Conservation (phyloP, 1,140 invertebrate species). For the Neelides sp. region DNA sequence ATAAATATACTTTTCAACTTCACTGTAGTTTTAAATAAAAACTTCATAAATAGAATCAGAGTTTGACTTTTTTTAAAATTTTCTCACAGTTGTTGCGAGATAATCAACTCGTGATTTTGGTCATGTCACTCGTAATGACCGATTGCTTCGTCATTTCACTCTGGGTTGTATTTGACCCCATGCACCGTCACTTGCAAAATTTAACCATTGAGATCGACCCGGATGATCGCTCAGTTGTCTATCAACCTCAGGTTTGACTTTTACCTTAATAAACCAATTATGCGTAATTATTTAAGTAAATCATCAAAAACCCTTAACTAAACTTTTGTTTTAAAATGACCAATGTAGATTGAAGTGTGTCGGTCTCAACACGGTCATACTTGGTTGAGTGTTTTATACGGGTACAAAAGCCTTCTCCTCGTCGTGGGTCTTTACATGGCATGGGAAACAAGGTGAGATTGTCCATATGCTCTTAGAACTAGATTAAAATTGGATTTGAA, state of each 20-base stretch:
- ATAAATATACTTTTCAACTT: no score
- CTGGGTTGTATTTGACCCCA: slow-evolving; percentile 69
- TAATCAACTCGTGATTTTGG: slow-evolving; percentile 64
- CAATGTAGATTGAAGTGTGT: slow-evolving; percentile 66
- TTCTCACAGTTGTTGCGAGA: slow-evolving; percentile 58
- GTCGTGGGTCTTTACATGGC: slow-evolving; percentile 90
- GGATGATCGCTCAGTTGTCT: slow-evolving; percentile 62
- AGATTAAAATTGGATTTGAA: no score
- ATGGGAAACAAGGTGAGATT: slow-evolving; percentile 72
- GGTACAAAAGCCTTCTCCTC: slow-evolving; percentile 74
- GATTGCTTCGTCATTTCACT: slow-evolving; percentile 63
- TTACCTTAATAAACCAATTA: no score
- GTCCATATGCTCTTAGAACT: neutral
- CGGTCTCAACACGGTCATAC: slow-evolving; percentile 68
- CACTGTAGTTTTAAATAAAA: no score
- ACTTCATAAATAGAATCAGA: no score
- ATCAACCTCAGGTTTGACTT: slow-evolving; percentile 82
- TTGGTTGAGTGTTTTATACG: slow-evolving; percentile 74
- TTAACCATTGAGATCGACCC: slow-evolving; percentile 63
- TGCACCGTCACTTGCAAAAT: slow-evolving; percentile 69
- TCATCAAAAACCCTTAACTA: slow-evolving; percentile 5
- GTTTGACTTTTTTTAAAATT: slow-evolving; percentile 4
- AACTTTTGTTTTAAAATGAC: no score
- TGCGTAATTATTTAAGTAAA: slow-evolving; percentile 2
- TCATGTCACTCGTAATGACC: slow-evolving; percentile 60